Evolutionary conservation across 2,113 vertebrate species (phyloP).

Genomic region (Elachura formosa): DNA sequence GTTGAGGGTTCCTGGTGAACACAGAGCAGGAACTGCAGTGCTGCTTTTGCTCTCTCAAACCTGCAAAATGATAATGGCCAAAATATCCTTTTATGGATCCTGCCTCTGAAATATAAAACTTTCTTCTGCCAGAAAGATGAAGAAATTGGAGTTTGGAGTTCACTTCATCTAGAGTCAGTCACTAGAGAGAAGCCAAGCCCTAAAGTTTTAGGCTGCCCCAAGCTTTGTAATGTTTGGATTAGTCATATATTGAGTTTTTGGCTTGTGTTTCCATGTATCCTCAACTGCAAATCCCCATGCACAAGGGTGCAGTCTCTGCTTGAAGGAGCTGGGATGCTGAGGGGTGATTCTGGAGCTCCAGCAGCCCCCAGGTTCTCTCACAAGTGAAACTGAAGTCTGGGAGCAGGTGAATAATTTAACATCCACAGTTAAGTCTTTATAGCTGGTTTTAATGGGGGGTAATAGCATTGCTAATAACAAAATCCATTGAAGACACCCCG

Average conservation of each 20-base stretch:
- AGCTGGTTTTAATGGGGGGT: slow-evolving; percentile 68
- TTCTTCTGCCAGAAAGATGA: not conserved
- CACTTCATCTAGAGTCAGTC: not conserved
- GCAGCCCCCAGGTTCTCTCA: not conserved
- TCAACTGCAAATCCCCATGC: not conserved
- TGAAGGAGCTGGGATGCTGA: not conserved
- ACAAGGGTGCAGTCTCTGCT: not conserved
- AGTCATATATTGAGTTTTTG: not conserved
- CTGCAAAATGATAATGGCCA: not conserved
- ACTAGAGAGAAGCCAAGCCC: not conserved
- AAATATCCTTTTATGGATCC: not conserved
- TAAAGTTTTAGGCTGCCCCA: not conserved
- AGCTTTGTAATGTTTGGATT: not conserved
- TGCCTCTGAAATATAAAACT: not conserved
- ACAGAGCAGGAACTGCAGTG: not conserved
- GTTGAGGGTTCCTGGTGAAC: not conserved
- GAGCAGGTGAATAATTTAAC: slow-evolving; percentile 71
- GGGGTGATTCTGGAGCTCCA: not conserved
- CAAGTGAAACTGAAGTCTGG: slow-evolving; percentile 46
- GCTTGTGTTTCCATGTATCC: not conserved
- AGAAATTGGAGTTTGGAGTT: not conserved
- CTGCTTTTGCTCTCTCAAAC: not conserved
- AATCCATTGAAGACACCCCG: slow-evolving; percentile 62
- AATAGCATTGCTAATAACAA: slow-evolving; percentile 71
- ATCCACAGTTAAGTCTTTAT: slow-evolving; percentile 29